Base-by-base conservation (phyloP, 2,797 vertebrate species). In the Pseudochirops cupreus region DNA sequence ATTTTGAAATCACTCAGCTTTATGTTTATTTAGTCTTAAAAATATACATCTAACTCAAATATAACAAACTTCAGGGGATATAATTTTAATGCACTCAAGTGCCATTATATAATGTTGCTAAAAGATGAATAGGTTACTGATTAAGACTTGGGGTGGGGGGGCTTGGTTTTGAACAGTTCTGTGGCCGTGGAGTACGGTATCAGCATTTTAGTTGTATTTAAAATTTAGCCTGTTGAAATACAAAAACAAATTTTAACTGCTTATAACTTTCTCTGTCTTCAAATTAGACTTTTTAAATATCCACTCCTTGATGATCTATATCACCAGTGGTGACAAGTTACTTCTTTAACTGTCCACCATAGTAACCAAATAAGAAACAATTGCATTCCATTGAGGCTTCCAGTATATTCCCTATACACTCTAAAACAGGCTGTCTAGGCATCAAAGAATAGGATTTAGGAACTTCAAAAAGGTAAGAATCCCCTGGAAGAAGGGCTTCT, bases 271-370 rank as follows among this genome's bases (percentile, higher is more conserved):
- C 21, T 26, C 67, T 94, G 96, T 95, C 91, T 93, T 92, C 89
- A 95, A 95, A 95, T 97, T 94, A 92, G 96, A 91, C 94, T 95
- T 95, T 46, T 90, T 94, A 95, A 96, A 96, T 39, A 82, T 29
- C 59, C 29, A 91, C 57, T 56, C 57, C 24, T n/a, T 16, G 33
- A 62, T 96, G 7, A 3, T 46, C 21, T 50, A 11, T 18, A 74
- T 39, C 67, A n/a, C 67, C n/a, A 74, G 18, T 39, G 4, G 18
- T 74, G 67, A 39, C 18, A 74, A 39, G 3, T 46, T 87, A 26
- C 24, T 87, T 87, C 39, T 46, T 46, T 87, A 50, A 87, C 9
- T 87, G 21, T 26, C 74, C 7, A 46, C 26, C 24, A 46, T 46
- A 26, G 18, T 87, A 50, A 46, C 21, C 39, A 46, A 4, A 46